Evolutionary conservation across 2,888 invertebrate genomes (phyloP).

Genomic region (Miltochrista miniata): DNA sequence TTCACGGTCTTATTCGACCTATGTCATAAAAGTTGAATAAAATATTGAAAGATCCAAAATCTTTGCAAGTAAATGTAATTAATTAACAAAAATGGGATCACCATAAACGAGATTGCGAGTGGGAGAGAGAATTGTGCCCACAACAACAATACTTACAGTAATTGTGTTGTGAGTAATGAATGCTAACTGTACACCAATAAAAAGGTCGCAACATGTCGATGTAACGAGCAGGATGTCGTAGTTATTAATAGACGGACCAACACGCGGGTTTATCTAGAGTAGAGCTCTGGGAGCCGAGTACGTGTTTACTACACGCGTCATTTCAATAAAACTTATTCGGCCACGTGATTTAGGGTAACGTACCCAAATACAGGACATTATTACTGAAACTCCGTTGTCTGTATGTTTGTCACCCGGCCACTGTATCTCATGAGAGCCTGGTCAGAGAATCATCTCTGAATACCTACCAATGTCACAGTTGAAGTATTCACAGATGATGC

Average conservation of each 20-base stretch:
- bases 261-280: conserved; percentile 66
- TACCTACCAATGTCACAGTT: no score
- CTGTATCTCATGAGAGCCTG: no score
- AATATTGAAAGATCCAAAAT: conserved; percentile 24
- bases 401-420: no score
- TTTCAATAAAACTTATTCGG: conserved; percentile 44
- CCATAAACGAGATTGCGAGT: conserved; percentile 18
- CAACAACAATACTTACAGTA: conserved; percentile 25
- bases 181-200: conserved; percentile 52
- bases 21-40: conserved; percentile 24
- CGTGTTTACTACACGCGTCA: conserved; percentile 27
- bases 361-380: no score
- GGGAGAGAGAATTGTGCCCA: conserved; percentile 20
- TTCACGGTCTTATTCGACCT: conserved; percentile 1
- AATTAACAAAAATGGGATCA: conserved; percentile 23
- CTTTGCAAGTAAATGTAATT: conserved; percentile 16
- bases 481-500: no score
- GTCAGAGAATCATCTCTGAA: no score
- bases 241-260: conserved; percentile 74
- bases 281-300: conserved; percentile 43
- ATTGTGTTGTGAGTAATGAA: conserved; percentile 38
- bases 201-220: conserved; percentile 61
- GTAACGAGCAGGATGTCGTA: conserved; percentile 54
- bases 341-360: conserved; percentile 43
- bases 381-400: no score